These are phyloP conservation scores for Champsocephalus gunnari DNA, from an alignment of 2,797 vertebrate species.

Conservation along the genomic window DNA sequence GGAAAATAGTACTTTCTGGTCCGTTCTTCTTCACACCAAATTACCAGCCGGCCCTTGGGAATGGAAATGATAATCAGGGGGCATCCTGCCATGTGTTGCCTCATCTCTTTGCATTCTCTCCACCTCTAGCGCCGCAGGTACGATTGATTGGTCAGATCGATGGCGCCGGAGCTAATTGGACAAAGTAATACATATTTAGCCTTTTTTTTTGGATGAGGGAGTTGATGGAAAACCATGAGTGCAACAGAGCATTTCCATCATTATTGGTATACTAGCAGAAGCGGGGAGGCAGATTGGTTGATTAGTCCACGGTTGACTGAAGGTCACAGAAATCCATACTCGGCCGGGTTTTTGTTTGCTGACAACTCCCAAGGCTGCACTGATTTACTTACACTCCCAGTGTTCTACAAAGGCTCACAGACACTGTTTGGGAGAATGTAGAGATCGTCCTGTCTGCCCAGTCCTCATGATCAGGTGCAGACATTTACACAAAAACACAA, in stretches of 20 bases:
- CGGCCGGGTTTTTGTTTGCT: conserved; percentile 50
- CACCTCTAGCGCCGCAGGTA: conserved; percentile 48
- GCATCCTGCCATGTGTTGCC: conserved; percentile 56
- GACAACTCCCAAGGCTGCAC: conserved; percentile 18
- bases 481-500: not conserved
- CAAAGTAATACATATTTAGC: conserved; percentile 75
- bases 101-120: conserved; percentile 51
- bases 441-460: conserved; percentile 1
- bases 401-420: conserved; percentile 39
- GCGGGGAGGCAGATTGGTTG: conserved; percentile 53
- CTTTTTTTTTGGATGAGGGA: conserved; percentile 27
- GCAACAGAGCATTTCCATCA: conserved; percentile 46
- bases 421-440: conserved; percentile 6
- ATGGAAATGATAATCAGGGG: conserved; percentile 61
- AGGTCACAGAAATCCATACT: conserved; percentile 70
- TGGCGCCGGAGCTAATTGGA: conserved; percentile 72
- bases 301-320: conserved; percentile 53
- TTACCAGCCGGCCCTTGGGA: conserved; percentile 44
- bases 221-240: conserved; percentile 13
- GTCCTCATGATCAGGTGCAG: not conserved
- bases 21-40: conserved; percentile 52
- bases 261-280: conserved; percentile 56
- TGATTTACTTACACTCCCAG: conserved; percentile 52
- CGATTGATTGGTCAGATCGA: conserved; percentile 70
- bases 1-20: conserved; percentile 34